phyloP scores from a whole-genome alignment of 2,113 vertebrate genomes.

The Ceyx margarethae region DNA sequence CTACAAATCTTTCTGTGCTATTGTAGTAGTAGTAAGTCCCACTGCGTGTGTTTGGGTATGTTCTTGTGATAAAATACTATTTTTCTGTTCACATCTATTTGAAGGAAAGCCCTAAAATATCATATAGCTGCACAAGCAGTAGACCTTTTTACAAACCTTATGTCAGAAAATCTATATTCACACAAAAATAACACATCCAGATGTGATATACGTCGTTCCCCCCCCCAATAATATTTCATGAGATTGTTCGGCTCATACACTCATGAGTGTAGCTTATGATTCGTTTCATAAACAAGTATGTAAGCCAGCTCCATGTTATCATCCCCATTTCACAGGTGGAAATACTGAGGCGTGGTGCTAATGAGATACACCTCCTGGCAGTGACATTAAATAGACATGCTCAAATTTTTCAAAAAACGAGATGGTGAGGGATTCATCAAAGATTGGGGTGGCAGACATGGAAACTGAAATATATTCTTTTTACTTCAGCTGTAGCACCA shows the following conservation, averaged over 20 bases:
- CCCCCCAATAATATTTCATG: neutral
- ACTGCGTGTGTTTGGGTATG: neutral
- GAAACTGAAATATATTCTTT: neutral
- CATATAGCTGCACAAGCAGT: neutral
- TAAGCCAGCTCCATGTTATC: neutral
- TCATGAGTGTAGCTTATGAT: neutral
- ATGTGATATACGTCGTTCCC: neutral
- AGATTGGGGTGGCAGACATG: neutral
- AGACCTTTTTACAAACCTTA: neutral
- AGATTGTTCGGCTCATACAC: neutral
- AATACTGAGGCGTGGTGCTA: conserved; percentile 3
- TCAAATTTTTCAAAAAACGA: neutral
- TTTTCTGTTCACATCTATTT: neutral
- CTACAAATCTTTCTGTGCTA: neutral
- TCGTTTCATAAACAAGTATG: neutral
- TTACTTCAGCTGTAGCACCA: neutral
- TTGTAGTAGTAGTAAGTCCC: neutral
- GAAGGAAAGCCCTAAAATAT: neutral
- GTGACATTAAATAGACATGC: neutral
- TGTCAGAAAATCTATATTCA: neutral
- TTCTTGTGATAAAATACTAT: neutral
- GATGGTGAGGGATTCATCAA: neutral
- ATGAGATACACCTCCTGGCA: neutral
- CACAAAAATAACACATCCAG: neutral
- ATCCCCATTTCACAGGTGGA: conserved; percentile 8